Base-by-base conservation (phyloP, 1,140 invertebrate genomes). In the Harlomillsia oculata region DNA sequence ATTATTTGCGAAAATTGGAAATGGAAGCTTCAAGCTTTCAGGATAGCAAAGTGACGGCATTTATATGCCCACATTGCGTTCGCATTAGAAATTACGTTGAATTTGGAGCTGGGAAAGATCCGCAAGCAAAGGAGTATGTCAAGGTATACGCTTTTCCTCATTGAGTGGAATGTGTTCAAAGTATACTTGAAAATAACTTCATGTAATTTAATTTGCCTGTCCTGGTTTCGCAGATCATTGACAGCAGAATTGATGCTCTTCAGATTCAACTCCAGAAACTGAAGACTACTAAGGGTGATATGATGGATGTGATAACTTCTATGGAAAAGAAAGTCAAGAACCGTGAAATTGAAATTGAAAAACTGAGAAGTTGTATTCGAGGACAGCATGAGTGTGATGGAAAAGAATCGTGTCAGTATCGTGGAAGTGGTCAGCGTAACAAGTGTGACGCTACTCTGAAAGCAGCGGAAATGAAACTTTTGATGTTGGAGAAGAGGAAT, bases 161-260 rank as follows among this genome's bases (percentile, higher is more conserved):
- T 18, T 49, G 20, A 21, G 20, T 40, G 4, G n/a, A n/a, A n/a
- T n/a, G n/a, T n/a, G n/a, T n/a, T n/a, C n/a, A n/a, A n/a, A n/a
- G n/a, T n/a, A n/a, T n/a, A n/a, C n/a, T n/a, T n/a, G n/a, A n/a
- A n/a, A n/a, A n/a, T n/a, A n/a, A n/a, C n/a, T n/a, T n/a, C n/a
- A n/a, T n/a, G n/a, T n/a, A n/a, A n/a, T n/a, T n/a, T n/a, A n/a
- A n/a, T n/a, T n/a, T n/a, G n/a, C n/a, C n/a, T n/a, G n/a, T n/a
- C 14, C 18, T 56, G 5, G 26, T 39, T 49, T 58, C 44, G 9
- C 36, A 62, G 60, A 29, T 65, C 1, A 45, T 60, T n/a, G 63
- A 65, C 28, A 54, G 53, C 40, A 28, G 63, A 25, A 65, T 65
- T 11, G 60, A 65, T 40, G 60, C 60, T 5, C 52, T 65, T 5